These are phyloP conservation scores for Clivina fossor DNA, from an alignment of 2,888 invertebrate genomes.

Conservation along the genomic window DNA sequence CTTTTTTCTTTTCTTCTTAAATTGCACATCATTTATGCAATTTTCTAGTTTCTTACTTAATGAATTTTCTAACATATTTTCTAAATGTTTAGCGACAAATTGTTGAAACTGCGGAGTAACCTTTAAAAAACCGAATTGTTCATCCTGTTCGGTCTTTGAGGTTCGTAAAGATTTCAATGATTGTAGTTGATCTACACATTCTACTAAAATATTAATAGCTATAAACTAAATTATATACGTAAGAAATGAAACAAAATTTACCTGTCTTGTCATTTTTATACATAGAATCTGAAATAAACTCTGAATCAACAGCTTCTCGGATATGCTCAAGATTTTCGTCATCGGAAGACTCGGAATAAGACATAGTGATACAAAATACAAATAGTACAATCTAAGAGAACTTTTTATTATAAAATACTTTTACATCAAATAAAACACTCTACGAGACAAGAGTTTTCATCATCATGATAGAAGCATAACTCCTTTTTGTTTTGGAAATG, in stretches of 20 bases:
- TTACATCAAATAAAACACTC: slow-evolving; percentile 24
- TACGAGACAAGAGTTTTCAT: slow-evolving; percentile 6
- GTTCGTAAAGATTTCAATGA: slow-evolving; percentile 43
- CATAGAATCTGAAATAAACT: slow-evolving; percentile 54
- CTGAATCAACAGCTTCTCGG: slow-evolving; percentile 56
- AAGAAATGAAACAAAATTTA: slow-evolving; percentile 31
- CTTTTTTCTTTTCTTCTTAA: slow-evolving; percentile 44
- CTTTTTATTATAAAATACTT: slow-evolving; percentile 29
- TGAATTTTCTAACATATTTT: slow-evolving; percentile 54
- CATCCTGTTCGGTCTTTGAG: slow-evolving; percentile 50
- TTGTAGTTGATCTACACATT: slow-evolving; percentile 36
- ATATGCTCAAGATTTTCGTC: slow-evolving; percentile 47
- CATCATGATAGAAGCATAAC: slow-evolving; percentile 17
- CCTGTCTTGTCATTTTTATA: slow-evolving; percentile 38
- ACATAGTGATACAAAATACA: slow-evolving; percentile 43
- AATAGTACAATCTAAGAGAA: slow-evolving; percentile 11
- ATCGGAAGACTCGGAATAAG: slow-evolving; percentile 47
- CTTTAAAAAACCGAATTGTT: slow-evolving; percentile 58
- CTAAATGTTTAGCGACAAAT: slow-evolving; percentile 57
- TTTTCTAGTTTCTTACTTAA: slow-evolving; percentile 44
- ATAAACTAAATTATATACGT: slow-evolving; percentile 34
- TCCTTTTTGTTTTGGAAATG: slow-evolving; percentile 15
- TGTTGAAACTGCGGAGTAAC: slow-evolving; percentile 59
- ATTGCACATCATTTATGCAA: slow-evolving; percentile 13
- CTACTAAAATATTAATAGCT: slow-evolving; percentile 19